Percentiles rank a stretch among this genome's conserved stretches.
Conservation (phyloP, 1,140 invertebrate species). For the Lucilia cuprina region DNA sequence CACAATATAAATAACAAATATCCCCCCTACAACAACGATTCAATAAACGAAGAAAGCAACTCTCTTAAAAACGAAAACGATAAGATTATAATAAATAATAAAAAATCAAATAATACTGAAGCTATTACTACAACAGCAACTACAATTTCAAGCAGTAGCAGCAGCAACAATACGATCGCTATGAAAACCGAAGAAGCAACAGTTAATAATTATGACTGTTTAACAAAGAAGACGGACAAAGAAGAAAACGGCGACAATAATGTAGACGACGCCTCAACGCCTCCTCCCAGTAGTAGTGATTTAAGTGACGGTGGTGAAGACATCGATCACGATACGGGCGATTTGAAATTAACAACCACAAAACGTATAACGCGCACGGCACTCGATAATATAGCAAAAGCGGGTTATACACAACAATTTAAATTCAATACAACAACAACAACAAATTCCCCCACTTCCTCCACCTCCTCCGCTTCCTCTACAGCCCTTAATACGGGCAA, state of each 20-base stretch:
- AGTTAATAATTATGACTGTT: neutral
- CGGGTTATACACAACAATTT: slow-evolving; percentile 70
- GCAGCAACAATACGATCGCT: neutral
- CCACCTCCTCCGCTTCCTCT: neutral
- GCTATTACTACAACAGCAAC: neutral
- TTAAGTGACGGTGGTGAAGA: slow-evolving; percentile 50
- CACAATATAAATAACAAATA: no score
- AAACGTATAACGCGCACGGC: slow-evolving; percentile 67
- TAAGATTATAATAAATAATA: slow-evolving; percentile 17
- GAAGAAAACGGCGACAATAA: no score
- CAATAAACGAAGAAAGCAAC: neutral
- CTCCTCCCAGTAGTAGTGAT: slow-evolving; percentile 47
- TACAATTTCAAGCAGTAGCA: neutral
- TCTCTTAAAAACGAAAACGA: slow-evolving; percentile 30
- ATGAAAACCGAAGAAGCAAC: slow-evolving; percentile 16
- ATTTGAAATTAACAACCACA: slow-evolving; percentile 45
- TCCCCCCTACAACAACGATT: neutral
- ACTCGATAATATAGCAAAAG: slow-evolving; percentile 73
- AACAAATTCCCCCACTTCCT: neutral
- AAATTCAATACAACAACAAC: slow-evolving; percentile 68
- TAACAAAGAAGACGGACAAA: neutral
- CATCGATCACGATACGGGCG: slow-evolving; percentile 56
- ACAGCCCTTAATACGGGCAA: slow-evolving; percentile 41
- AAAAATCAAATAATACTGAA: slow-evolving; percentile 14
- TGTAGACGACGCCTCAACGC: no score